phyloP scores from a whole-genome alignment of 2,113 vertebrate species.

The Zosterops japonicus region DNA sequence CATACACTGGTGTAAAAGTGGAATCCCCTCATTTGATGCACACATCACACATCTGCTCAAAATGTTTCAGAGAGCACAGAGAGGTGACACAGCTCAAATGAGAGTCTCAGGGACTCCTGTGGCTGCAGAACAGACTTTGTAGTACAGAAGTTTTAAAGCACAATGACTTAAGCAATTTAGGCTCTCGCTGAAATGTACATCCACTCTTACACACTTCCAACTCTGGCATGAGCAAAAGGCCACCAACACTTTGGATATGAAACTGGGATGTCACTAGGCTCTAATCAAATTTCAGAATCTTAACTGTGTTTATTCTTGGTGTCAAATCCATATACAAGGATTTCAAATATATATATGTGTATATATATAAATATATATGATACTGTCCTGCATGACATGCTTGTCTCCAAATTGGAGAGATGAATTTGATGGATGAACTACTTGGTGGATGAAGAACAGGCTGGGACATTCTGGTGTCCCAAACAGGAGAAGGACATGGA shows the following conservation, averaged over 20 bases:
- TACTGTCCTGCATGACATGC: not conserved
- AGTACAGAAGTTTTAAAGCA: not conserved
- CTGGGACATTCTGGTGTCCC: not conserved
- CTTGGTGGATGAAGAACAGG: not conserved
- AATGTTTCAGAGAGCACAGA: not conserved
- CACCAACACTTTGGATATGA: not conserved
- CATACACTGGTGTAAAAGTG: not conserved
- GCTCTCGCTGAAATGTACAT: rapidly evolving
- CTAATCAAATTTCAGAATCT: not conserved
- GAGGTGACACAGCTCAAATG: not conserved
- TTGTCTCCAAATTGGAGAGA: not conserved
- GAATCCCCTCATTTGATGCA: not conserved
- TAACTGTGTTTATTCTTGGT: not conserved
- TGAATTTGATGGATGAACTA: not conserved
- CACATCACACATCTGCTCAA: not conserved
- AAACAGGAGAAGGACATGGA: not conserved
- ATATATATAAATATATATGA: not conserved
- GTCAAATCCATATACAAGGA: not conserved
- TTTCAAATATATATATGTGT: not conserved
- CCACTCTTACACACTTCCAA: not conserved
- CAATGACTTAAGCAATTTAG: not conserved
- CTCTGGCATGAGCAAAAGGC: not conserved
- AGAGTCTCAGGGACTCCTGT: not conserved
- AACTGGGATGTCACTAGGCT: not conserved
- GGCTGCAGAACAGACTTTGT: not conserved